Percentiles rank a stretch among this genome's conserved stretches.
Evolutionary conservation across 2,888 invertebrate species (phyloP).

Genomic region (Drosophila recens): DNA sequence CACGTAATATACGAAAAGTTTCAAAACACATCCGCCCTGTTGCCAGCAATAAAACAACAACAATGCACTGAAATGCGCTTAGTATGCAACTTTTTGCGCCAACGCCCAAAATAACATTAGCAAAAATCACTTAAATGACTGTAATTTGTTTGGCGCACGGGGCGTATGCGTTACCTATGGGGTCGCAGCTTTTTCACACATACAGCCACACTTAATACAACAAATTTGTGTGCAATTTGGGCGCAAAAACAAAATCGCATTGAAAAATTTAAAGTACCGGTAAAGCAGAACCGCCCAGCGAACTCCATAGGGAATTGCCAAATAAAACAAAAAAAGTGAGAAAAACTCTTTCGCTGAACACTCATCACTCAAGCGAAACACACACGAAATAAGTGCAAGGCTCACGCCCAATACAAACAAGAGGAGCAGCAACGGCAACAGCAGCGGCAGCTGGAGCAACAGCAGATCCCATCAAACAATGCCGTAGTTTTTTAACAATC

Average conservation of each 20-base stretch:
- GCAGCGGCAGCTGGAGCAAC: conserved; percentile 37
- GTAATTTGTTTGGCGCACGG: conserved; percentile 55
- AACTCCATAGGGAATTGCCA: conserved; percentile 21
- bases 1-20: conserved; percentile 25
- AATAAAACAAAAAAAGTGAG: conserved; percentile 18
- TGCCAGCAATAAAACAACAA: conserved; percentile 18
- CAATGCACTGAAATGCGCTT: conserved; percentile 38
- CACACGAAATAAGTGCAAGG: conserved; percentile 44
- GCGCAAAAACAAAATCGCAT: conserved; percentile 49
- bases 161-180: conserved; percentile 58
- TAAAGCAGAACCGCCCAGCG: conserved; percentile 38
- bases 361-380: conserved; percentile 72
- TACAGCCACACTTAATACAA: conserved; percentile 34
- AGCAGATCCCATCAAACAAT: conserved; percentile 46
- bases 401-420: conserved; percentile 26
- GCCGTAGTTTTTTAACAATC: conserved; percentile 39
- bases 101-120: conserved; percentile 54
- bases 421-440: conserved; percentile 9
- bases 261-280: conserved; percentile 50
- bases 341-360: conserved; percentile 53
- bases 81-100: conserved; percentile 53
- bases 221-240: conserved; percentile 52
- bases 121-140: conserved; percentile 58
- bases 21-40: conserved; percentile 18
- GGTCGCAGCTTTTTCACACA: conserved; percentile 16